Evolutionary conservation across 2,113 vertebrate species (phyloP), one percentile per base, ranked within the genome.

Genomic region (Corythoichthys haematopterus): DNA sequence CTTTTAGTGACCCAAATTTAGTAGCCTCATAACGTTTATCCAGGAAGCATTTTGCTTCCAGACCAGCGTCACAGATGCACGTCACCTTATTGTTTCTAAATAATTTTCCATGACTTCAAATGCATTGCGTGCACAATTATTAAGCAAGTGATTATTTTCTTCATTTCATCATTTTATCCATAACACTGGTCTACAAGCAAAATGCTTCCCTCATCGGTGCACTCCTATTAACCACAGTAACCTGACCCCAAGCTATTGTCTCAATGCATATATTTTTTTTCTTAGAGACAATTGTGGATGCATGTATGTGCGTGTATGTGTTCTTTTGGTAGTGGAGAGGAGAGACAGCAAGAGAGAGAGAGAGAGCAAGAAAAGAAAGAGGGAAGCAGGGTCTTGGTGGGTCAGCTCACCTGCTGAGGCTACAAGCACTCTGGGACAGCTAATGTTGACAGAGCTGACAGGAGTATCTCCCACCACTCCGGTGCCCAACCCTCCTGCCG

Each of bases 331-430:
- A 59, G 9, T 43, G 20, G 20, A 28, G 20, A 28, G 20, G 20
- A 28, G 20, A 28, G 20, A 28, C 48, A 77, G 77, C 77, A 28
- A 16, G 59, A 58, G 68, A 66, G 28, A 57, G 64, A 47, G 69
- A n/a, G 63, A 57, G 56, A 4, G 70, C 16, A 45, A 60, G 69
- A 37, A 16, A 45, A 60, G 69, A 37, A 36, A 36, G 65, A 51
- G 69, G 70, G 72, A 72, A 80, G 75, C 64, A 76, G 76, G 88
- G 87, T 88, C 86, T 87, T 80, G 86, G 89, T 79, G 88, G 92
- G 90, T 90, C 91, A 90, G 84, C 82, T 87, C 91, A 93, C 91
- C 92, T 91, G 91, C 91, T 91, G 91, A 75, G 88, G 79, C 81
- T 91, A 92, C 91, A 92, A 90, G 88, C 90, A 88, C 84, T 90